Base-by-base conservation (phyloP, 2,113 vertebrate genomes). In the Apus apus region DNA sequence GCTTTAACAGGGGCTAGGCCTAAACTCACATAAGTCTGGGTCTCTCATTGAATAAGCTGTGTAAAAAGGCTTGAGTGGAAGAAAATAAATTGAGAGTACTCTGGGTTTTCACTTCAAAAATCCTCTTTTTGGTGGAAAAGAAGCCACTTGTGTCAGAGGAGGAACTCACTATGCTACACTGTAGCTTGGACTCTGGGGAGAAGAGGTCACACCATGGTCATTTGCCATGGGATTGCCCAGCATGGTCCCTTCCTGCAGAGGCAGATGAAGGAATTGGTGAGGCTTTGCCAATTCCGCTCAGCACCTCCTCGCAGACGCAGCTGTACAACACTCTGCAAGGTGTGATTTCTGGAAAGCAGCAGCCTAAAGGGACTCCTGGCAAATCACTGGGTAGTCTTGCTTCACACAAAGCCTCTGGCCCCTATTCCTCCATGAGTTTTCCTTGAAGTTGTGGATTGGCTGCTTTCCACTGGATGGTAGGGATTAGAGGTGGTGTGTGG, bases 311-410 rank as follows among this genome's bases (percentile, higher is more conserved):
- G 75, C 81, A 83, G 57, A 89, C n/a, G 72, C 88, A 93, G 94
- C 92, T 66, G 89, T 38, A 67, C 54, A 43, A 9, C 73, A 73
- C 87, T 32, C 60, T 62, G 56, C 34, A 62, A 89, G 74, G 81
- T 93, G 89, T 67, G 89, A 88, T 72, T 91, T 82, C 51, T 76
- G 87, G 89, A 94, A 50, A 96, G 64, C 75, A 82, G 74, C 62
- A 87, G 81, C 11, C 3, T 36, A 17, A 76, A 93, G 70, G 76
- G 89, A 60, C 75, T 68, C 45, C 67, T 86, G 87, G 83, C 79
- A 92, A 51, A 90, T n/a, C 34, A 50, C 85, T 87, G 92, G 83
- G 64, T 60, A 96, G 72, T 64, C 57, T 64, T 78, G 51, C 57
- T 82, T 87, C 87, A 71, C 74, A 87, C 74, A 75, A 68, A 91